phyloP scores from a whole-genome alignment of 2,113 vertebrate species.

The Lycaon pictus region DNA sequence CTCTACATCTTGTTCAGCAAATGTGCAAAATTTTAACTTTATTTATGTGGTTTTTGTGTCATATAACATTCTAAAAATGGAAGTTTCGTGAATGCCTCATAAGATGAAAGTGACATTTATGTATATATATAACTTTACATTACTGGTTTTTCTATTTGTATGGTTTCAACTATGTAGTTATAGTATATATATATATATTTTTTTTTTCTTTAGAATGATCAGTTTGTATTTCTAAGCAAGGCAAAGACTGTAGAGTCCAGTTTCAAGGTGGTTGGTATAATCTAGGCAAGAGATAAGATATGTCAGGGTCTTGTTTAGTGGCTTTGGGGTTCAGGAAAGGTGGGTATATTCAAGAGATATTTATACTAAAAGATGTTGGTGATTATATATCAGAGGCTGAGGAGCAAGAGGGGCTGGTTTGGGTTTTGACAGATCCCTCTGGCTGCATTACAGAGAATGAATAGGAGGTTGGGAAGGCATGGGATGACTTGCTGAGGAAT shows the following conservation, averaged over 20 bases:
- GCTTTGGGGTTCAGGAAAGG: neutral
- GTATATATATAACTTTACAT: neutral
- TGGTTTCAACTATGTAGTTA: neutral
- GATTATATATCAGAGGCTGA: neutral
- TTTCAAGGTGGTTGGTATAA: neutral
- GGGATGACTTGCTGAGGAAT: neutral
- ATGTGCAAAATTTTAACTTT: neutral
- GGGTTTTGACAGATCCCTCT: neutral
- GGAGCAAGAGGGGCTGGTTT: neutral
- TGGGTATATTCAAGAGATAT: neutral
- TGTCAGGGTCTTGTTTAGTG: neutral
- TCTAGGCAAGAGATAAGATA: neutral
- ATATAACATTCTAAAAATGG: neutral
- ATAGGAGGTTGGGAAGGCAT: neutral
- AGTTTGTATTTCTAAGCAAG: neutral
- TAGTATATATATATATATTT: neutral
- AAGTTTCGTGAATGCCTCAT: neutral
- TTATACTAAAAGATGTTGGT: neutral
- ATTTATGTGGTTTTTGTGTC: neutral
- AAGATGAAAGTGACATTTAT: slow-evolving; percentile 19
- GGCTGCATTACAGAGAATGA: neutral
- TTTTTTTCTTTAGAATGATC: neutral
- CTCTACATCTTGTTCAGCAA: neutral
- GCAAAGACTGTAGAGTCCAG: neutral
- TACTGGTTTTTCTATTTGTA: neutral